Evolutionary conservation across 2,113 vertebrate species (phyloP).

Genomic region (Lasiurus borealis): DNA sequence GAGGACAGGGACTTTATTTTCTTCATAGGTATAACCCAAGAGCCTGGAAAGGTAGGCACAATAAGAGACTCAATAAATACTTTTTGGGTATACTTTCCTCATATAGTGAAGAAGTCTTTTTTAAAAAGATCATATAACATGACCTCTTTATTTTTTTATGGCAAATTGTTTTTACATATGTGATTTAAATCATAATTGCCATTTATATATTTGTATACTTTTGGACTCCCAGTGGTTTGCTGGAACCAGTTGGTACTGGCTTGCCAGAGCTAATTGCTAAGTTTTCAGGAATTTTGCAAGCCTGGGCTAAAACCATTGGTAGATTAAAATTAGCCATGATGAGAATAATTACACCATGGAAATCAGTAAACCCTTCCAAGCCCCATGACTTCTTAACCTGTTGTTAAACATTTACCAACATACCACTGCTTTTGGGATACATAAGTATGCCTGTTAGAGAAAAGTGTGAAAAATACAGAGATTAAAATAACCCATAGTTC

Average conservation of each 20-base stretch:
- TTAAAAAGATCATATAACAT: neutral
- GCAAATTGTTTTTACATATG: conserved; percentile 27
- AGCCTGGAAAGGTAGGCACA: neutral
- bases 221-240: neutral
- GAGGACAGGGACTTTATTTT: conserved; percentile 25
- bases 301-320: conserved; percentile 33
- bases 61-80: neutral
- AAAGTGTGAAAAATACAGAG: conserved; percentile 39
- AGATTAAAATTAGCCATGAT: conserved; percentile 13
- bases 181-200: conserved; percentile 39
- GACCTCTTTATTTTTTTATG: conserved; percentile 41
- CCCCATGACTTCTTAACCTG: neutral
- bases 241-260: neutral
- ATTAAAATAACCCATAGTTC: neutral
- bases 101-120: neutral
- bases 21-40: neutral
- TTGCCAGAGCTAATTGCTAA: conserved; percentile 14
- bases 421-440: neutral
- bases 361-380: neutral
- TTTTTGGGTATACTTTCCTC: neutral
- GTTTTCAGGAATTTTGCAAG: conserved; percentile 35
- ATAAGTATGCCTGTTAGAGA: neutral
- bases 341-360: conserved; percentile 27
- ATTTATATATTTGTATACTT: conserved; percentile 25
- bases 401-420: conserved; percentile 26